Evolutionary conservation across 2,888 invertebrate genomes (phyloP).

Genomic region (Drosophila nigritarsus): DNA sequence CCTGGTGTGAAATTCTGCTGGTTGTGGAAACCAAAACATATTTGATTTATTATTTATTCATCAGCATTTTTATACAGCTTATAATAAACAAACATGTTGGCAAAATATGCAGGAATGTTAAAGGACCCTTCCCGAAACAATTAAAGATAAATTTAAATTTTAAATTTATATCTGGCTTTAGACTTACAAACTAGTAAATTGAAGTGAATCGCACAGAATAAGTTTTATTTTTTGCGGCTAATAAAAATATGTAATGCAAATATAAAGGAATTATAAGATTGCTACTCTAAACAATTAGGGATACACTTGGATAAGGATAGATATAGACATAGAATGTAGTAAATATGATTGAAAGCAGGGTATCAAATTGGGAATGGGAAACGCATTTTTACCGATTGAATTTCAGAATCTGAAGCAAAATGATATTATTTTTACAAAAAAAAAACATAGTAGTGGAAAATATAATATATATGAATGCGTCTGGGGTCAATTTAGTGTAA

Average conservation of each 20-base stretch:
- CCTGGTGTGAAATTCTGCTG: constrained; percentile 2
- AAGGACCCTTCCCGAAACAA: background rate
- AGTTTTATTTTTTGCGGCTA: background rate
- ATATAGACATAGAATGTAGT: background rate
- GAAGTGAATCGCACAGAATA: background rate
- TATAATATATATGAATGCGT: too few species aligned
- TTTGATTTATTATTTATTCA: background rate
- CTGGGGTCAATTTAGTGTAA: too few species aligned
- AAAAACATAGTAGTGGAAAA: too few species aligned
- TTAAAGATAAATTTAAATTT: background rate
- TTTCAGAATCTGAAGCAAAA: too few species aligned
- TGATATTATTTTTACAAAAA: too few species aligned
- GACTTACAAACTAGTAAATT: background rate
- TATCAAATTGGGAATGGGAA: too few species aligned
- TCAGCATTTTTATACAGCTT: background rate
- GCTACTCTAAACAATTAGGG: background rate
- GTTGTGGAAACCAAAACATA: background rate
- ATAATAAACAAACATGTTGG: background rate
- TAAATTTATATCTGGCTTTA: background rate
- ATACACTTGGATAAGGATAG: background rate
- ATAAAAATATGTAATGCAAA: background rate
- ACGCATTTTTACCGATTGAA: too few species aligned
- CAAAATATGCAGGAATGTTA: background rate
- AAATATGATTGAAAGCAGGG: too few species aligned
- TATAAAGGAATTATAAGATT: background rate